Evolutionary conservation across 2,113 vertebrate species (phyloP).

Genomic region (Aythya baeri): DNA sequence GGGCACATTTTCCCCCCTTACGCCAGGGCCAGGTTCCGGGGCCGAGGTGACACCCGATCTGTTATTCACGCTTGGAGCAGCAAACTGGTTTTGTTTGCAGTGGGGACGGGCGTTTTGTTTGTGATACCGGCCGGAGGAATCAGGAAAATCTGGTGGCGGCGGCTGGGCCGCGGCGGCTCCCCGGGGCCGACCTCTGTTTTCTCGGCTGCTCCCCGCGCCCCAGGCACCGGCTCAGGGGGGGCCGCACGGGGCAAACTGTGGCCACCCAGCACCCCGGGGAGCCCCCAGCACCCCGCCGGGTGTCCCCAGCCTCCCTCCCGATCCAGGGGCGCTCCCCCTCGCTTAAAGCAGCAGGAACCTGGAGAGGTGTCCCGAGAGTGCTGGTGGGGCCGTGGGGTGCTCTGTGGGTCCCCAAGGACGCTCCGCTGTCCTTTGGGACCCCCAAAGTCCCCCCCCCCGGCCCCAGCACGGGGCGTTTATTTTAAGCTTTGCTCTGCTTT

Average conservation of each 20-base stretch:
- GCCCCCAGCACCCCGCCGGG: no score
- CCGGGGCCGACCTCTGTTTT: neutral
- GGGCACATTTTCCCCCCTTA: neutral
- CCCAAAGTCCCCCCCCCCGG: neutral
- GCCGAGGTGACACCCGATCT: neutral
- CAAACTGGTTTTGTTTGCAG: neutral
- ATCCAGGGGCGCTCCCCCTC: neutral
- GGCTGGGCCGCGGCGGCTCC: neutral
- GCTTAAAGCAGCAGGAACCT: neutral
- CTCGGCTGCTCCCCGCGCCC: neutral
- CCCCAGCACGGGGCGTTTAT: neutral
- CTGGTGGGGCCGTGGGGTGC: neutral
- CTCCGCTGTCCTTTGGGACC: neutral
- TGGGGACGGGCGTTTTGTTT: neutral
- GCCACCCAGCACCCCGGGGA: no score
- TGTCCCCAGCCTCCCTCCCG: neutral
- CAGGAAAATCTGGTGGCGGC: neutral
- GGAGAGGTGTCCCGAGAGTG: neutral
- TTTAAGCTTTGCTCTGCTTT: neutral
- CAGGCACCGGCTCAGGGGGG: neutral
- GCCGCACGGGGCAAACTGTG: no score
- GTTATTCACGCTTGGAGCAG: neutral
- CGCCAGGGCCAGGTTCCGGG: neutral
- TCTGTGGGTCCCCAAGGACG: neutral
- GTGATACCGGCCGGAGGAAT: neutral